Percentiles rank a stretch among this genome's conserved stretches.
Conservation (phyloP, 2,888 invertebrate genomes). For the Margaritifera margaritifera region DNA sequence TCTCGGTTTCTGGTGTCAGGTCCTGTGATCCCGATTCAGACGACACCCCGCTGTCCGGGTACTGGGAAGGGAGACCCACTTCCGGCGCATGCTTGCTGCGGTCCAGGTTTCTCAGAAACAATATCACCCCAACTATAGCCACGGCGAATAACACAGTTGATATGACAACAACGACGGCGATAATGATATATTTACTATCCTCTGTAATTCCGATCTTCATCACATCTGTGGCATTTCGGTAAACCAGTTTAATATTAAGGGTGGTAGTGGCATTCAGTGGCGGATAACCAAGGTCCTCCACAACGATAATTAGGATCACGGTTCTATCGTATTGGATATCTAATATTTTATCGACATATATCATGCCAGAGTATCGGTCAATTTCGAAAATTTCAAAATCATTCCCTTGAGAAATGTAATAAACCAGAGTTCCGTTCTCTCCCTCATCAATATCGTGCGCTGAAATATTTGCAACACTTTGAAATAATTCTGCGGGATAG, state of each 20-base stretch:
- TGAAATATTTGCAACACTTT: constrained; percentile 24
- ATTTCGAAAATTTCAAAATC: constrained; percentile 35
- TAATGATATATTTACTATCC: constrained; percentile 45
- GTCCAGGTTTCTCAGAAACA: constrained; percentile 40
- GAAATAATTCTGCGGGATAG: constrained; percentile 5
- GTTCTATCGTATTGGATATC: constrained; percentile 26
- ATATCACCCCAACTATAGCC: constrained; percentile 40
- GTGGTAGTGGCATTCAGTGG: constrained; percentile 15
- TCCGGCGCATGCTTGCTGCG: constrained; percentile 31
- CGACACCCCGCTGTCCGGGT: constrained; percentile 36
- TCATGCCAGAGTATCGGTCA: constrained; percentile 27
- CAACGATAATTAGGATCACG: constrained; percentile 16
- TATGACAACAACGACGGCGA: constrained; percentile 49
- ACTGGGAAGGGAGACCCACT: constrained; percentile 34
- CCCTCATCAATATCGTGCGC: constrained; percentile 36
- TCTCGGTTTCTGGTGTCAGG: constrained; percentile 16
- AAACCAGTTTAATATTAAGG: constrained; percentile 27
- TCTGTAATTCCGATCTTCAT: not conserved
- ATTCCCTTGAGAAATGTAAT: constrained; percentile 28
- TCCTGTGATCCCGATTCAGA: constrained; percentile 27
- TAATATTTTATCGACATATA: constrained; percentile 27
- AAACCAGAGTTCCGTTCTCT: constrained; percentile 30
- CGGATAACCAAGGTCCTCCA: constrained; percentile 21
- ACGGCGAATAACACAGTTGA: constrained; percentile 45
- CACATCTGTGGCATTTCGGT: constrained; percentile 23